Evolutionary conservation across 1,140 invertebrate species (phyloP), one percentile per base, ranked within the genome.

Genomic region (Lepidostoma basale): DNA sequence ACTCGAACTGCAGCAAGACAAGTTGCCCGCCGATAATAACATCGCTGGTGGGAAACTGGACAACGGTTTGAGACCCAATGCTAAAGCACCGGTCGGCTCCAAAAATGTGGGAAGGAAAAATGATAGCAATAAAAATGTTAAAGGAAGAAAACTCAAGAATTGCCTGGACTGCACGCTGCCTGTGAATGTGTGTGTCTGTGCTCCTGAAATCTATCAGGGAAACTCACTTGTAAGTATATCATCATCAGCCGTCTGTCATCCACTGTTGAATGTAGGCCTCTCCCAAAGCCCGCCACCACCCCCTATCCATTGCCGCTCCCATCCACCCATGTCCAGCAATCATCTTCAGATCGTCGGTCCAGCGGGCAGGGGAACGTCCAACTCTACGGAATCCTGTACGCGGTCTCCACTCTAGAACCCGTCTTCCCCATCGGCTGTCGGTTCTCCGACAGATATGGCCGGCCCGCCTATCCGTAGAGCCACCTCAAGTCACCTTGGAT

Each of bases 171-270:
- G 68, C 39, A 45, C 68, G 20, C 49, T 70, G 28, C 28, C 62
- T 25, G 26, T 59, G 18, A 59, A 49, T 18, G 47, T 30, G 1
- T 70, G 68, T 39, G 66, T 79, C 1, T 79, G 77, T 59, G 56
- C 58, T 3, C 74, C 75, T 12, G 40, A 39, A 1, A 28, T 28
- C 14, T 40, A 22, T 16, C 39, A 67, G 22, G n/a, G 14, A 5
- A 39, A 28, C 22, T 42, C 39, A 18, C 62, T 23, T 30, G 67
- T 69, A 58, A 69, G 67, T 62, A 62, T 20, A 10, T n/a, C 18
- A 36, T 52, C 12, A 47, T 47, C 22, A 20, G 10, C 14, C 16
- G 22, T 6, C n/a, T n/a, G n/a, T n/a, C n/a, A n/a, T n/a, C n/a
- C n/a, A n/a, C n/a, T n/a, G n/a, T n/a, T n/a, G n/a, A n/a, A n/a